Percentiles rank a stretch among this genome's conserved stretches.
Evolutionary conservation across 2,888 invertebrate species (phyloP).

Genomic region (Neelides folsomi): DNA sequence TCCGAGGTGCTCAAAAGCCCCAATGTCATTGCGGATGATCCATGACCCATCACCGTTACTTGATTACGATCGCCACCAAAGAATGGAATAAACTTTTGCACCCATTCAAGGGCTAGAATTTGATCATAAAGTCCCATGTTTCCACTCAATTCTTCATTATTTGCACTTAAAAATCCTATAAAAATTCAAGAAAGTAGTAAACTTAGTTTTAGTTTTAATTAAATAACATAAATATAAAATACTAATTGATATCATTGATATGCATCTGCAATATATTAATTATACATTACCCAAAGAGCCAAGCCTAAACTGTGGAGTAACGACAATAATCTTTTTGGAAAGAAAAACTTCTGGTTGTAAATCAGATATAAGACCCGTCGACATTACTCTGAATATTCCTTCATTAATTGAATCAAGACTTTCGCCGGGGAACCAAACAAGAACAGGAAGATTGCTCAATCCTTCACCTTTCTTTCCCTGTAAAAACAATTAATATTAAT

Average conservation of each 20-base stretch:
- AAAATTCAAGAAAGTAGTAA: background rate
- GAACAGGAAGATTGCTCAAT: constrained; percentile 20
- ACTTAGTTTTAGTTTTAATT: too few species aligned
- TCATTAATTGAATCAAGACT: constrained; percentile 8
- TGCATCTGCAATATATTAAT: too few species aligned
- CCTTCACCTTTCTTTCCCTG: background rate
- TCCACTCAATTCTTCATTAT: constrained; percentile 23
- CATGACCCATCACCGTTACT: constrained; percentile 27
- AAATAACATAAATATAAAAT: background rate
- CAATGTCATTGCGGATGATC: constrained; percentile 21
- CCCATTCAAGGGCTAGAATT: constrained; percentile 24
- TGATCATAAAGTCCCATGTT: constrained; percentile 24
- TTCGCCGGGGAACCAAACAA: constrained; percentile 31
- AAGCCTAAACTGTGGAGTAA: constrained; percentile 28
- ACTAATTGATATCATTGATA: too few species aligned
- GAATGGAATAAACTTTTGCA: constrained; percentile 15
- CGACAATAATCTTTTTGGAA: constrained; percentile 21
- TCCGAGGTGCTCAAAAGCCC: constrained; percentile 26
- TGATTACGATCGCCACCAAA: constrained; percentile 25
- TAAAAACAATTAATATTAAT: background rate
- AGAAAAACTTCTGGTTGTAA: constrained; percentile 21
- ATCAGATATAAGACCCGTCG: constrained; percentile 19
- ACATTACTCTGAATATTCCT: constrained; percentile 12
- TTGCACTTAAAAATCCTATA: constrained; percentile 19
- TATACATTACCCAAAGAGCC: constrained; percentile 24